Percentiles rank a stretch among this genome's conserved stretches.
Conservation (phyloP, 2,113 vertebrate species). For the Plotosus lineatus region DNA sequence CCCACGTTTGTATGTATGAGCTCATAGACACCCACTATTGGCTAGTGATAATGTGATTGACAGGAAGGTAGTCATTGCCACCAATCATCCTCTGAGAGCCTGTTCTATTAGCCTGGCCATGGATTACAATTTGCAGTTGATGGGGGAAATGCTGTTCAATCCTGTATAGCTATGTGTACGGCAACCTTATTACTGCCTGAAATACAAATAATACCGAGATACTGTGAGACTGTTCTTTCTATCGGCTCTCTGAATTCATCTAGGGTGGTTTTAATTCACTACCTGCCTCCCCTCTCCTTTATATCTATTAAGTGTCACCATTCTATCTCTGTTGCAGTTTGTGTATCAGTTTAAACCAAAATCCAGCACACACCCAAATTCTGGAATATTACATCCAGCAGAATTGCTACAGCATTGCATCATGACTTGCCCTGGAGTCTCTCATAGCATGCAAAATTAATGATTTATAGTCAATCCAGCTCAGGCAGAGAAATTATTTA, state of each 20-base stretch:
- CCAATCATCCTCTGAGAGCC: no score
- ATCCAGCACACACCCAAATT: not conserved
- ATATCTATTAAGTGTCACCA: not conserved
- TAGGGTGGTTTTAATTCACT: not conserved
- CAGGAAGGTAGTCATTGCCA: no score
- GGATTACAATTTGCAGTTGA: no score
- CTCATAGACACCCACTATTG: no score
- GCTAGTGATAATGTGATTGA: no score
- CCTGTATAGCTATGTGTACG: no score
- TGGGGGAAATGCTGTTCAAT: no score
- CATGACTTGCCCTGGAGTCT: conserved; percentile 2
- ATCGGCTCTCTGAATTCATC: not conserved
- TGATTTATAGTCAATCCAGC: not conserved
- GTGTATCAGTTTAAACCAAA: conserved; percentile 10
- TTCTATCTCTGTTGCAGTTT: not conserved
- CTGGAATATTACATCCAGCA: not conserved
- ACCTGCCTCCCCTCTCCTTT: not conserved
- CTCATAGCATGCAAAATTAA: conserved; percentile 3
- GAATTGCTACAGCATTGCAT: not conserved
- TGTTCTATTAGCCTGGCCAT: no score
- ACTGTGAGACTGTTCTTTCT: not conserved
- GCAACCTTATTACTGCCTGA: not conserved
- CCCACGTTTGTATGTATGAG: no score
- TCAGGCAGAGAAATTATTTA: not conserved
- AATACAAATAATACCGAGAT: not conserved